phyloP scores from a whole-genome alignment of 2,797 vertebrate species.

The Jordanella pulchra region DNA sequence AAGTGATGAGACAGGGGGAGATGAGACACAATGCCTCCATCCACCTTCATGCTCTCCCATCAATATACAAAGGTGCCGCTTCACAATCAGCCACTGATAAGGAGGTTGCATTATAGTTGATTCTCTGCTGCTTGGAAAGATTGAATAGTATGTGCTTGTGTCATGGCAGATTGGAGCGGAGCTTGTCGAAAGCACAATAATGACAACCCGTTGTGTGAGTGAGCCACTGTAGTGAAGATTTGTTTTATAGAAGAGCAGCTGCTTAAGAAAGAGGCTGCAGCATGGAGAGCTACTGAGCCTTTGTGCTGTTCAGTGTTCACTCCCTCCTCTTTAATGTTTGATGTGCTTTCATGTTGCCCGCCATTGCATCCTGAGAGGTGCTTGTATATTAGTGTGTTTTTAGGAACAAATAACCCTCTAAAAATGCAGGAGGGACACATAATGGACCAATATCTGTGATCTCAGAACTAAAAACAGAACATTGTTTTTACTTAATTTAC shows the following conservation, averaged over 20 bases:
- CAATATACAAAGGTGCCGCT: constrained; percentile 74
- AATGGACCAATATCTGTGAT: background rate
- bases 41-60: constrained; percentile 66
- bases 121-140: constrained; percentile 69
- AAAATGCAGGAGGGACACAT: constrained; percentile 1
- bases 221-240: constrained; percentile 54
- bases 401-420: constrained; percentile 14
- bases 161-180: constrained; percentile 73
- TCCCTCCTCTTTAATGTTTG: constrained; percentile 58
- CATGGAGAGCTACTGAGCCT: constrained; percentile 45
- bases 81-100: constrained; percentile 77
- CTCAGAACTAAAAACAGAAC: background rate
- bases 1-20: constrained; percentile 47
- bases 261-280: constrained; percentile 47
- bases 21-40: constrained; percentile 52
- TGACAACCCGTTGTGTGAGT: constrained; percentile 65
- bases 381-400: constrained; percentile 29
- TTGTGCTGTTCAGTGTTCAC: constrained; percentile 49
- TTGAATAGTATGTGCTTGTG: constrained; percentile 71
- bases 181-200: constrained; percentile 54
- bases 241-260: constrained; percentile 49
- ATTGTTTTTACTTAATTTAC: background rate
- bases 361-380: constrained; percentile 47
- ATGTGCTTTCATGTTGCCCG: constrained; percentile 62
- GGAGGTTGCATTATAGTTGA: constrained; percentile 71